Conservation (phyloP, 2,113 vertebrate genomes). For the Gopherus flavomarginatus region DNA sequence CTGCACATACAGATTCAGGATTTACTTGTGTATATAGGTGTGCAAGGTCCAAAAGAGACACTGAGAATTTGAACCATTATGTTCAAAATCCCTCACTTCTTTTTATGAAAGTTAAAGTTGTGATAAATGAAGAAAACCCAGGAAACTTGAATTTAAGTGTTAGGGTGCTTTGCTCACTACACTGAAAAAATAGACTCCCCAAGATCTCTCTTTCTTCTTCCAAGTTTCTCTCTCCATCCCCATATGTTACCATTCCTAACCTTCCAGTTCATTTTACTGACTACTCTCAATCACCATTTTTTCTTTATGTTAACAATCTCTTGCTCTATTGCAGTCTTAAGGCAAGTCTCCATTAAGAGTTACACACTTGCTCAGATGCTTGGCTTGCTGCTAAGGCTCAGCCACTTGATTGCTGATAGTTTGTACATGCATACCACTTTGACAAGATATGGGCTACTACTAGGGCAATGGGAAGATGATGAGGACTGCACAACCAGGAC, state of each 20-base stretch:
- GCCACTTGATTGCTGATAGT: neutral
- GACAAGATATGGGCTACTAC: neutral
- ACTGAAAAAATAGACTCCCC: neutral
- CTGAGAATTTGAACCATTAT: neutral
- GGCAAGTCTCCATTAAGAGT: neutral
- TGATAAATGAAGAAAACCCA: neutral
- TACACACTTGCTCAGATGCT: neutral
- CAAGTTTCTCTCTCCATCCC: neutral
- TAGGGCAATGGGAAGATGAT: neutral
- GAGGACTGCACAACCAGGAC: neutral
- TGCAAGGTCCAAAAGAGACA: neutral
- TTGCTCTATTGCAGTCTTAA: neutral
- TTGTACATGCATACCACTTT: neutral
- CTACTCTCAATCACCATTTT: neutral
- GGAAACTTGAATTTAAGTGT: neutral
- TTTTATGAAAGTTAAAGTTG: neutral
- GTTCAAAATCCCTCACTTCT: neutral
- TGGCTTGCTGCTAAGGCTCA: neutral
- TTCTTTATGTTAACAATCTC: neutral
- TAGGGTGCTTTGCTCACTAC: neutral
- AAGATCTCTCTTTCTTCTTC: neutral
- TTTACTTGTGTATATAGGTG: slow-evolving; percentile 9
- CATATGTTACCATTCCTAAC: neutral
- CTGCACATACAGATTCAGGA: slow-evolving; percentile 38
- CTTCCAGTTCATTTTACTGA: neutral